Conservation (phyloP, 1,140 invertebrate genomes). For the Drosophila repleta region DNA sequence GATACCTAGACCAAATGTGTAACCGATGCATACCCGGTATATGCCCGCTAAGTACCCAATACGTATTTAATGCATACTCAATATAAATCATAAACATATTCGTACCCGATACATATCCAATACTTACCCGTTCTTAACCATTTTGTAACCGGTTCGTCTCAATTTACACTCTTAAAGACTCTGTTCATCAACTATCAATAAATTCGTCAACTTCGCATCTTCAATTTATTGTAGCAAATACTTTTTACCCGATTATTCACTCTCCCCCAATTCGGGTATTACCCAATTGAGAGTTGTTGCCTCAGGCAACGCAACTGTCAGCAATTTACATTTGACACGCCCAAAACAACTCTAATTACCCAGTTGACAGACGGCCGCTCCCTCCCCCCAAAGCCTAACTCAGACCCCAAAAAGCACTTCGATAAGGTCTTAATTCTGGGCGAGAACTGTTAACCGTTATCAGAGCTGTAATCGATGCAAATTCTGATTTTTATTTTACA, state of each 20-base stretch:
- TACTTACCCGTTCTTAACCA: background rate
- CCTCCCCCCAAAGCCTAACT: background rate
- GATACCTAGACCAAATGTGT: too few relatives aligned
- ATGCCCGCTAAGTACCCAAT: too few relatives aligned
- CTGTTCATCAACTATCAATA: background rate
- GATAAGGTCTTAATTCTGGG: slow-evolving; percentile 11
- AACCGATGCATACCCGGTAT: too few relatives aligned
- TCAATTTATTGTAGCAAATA: background rate
- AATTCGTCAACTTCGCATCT: background rate
- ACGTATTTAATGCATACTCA: too few relatives aligned
- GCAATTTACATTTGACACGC: slow-evolving; percentile 46
- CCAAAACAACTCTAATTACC: slow-evolving; percentile 63
- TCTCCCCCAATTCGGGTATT: background rate
- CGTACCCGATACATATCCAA: too few relatives aligned
- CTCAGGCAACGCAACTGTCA: slow-evolving; percentile 60
- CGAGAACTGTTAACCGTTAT: slow-evolving; percentile 27
- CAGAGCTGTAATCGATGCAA: slow-evolving; percentile 58
- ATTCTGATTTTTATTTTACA: slow-evolving; percentile 41
- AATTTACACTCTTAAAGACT: background rate
- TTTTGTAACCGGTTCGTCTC: background rate
- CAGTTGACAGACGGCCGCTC: slow-evolving; percentile 13
- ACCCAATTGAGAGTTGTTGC: slow-evolving; percentile 20
- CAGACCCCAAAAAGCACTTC: slow-evolving; percentile 2
- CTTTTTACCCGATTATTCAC: slow-evolving; percentile 9
- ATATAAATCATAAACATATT: too few relatives aligned